Evolutionary conservation across 2,113 vertebrate genomes (phyloP), one percentile per base, ranked within the genome.

Genomic region (Canis aureus): DNA sequence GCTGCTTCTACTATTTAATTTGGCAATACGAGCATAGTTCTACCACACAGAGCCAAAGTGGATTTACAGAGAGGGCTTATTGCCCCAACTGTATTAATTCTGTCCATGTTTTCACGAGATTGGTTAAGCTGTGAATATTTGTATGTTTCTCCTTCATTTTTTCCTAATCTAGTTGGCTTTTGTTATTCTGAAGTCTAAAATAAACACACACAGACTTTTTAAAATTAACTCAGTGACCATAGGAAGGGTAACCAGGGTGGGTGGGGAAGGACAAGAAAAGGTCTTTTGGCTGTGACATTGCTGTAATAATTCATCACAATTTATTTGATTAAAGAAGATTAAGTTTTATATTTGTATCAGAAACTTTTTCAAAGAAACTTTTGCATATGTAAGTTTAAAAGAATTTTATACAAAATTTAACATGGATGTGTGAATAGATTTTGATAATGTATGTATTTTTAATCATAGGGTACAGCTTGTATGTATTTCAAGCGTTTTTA

Each of bases 401-500:
- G 32, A n/a, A 38, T 55, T 73, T 51, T 79, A 66, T 49, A 76
- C 8, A 81, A 29, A 94, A 89, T 93, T 86, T 78, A 94, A 92
- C 23, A 22, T 80, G 43, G 53, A 84, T 43, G 8, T 94, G 8
- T 6, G 38, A 88, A n/a, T 73, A 88, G 69, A 69, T 91, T 27
- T 43, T 95, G 43, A 91, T 88, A 35, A 91, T 59, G 55, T 96
- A 5, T 49, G 16, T 90, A 92, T 95, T 97, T 97, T 98, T 84
- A 22, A 2, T 76, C 94, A 80, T 98, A 99, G 99, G 99, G 99
- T 49, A 99, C 99, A 95, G 99, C 99, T 67, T 98, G 99, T 96
- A 99, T 99, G 99, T 99, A 99, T 98, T 99, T 99, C 97, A 99
- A 99, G 97, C 99, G 99, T 91, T 99, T 99, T 99, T 99, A 99